These are phyloP conservation scores for Augiades crinisus DNA, from an alignment of 2,888 invertebrate genomes.

Conservation along the genomic window DNA sequence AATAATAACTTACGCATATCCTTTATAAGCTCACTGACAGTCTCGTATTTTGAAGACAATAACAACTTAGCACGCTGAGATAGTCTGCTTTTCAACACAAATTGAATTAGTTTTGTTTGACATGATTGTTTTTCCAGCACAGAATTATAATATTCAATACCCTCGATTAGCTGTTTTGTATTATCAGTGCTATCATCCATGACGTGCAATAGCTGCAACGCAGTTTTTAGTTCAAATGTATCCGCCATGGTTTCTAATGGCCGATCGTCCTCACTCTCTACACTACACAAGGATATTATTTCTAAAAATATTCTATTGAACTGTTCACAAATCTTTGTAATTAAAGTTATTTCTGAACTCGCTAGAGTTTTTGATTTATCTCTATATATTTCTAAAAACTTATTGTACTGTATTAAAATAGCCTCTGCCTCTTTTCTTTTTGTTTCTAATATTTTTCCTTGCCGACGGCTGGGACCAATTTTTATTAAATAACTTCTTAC, in stretches of 20 bases:
- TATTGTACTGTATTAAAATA: constrained; percentile 3
- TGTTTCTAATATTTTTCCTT: constrained; percentile 2
- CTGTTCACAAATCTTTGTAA: not conserved
- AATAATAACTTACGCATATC: constrained; percentile 2
- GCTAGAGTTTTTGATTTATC: constrained; percentile 1
- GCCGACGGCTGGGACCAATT: constrained; percentile 4
- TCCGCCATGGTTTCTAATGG: not conserved
- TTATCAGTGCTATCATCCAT: not conserved
- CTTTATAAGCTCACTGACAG: constrained; percentile 1
- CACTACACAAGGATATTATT: constrained; percentile 1
- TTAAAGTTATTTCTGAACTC: not conserved
- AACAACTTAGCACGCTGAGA: not conserved
- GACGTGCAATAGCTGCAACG: not conserved
- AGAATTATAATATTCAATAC: constrained; percentile 2
- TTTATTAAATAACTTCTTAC: constrained; percentile 4
- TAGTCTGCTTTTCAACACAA: constrained; percentile 3
- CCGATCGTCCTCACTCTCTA: not conserved
- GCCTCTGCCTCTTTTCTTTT: not conserved
- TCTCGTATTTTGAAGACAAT: not conserved
- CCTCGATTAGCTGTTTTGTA: constrained; percentile 1
- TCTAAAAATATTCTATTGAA: not conserved
- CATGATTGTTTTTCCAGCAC: not conserved
- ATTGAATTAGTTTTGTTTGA: constrained; percentile 1
- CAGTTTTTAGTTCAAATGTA: constrained; percentile 7
- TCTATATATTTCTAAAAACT: constrained; percentile 3